Evolutionary conservation across 2,113 vertebrate species (phyloP), one percentile per base, ranked within the genome.

Genomic region (Megalops atlanticus): DNA sequence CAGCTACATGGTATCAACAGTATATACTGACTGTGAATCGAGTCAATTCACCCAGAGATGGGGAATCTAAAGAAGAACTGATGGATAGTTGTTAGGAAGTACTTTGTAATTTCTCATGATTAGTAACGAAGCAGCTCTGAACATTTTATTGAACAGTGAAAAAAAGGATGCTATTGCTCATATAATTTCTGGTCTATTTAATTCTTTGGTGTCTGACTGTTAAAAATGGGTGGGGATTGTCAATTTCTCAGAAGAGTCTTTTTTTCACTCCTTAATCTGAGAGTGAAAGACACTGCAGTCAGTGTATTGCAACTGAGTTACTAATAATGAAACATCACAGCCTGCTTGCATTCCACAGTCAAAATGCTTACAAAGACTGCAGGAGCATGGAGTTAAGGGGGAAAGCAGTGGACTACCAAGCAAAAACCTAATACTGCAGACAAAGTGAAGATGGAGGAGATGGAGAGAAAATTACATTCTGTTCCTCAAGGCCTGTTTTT

Each of bases 381-480:
- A 8, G n/a, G 54, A 64, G n/a, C 47, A n/a, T n/a, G n/a, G n/a
- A 31, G 54, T 27, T 31, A n/a, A 10, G n/a, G 24, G 38, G 16
- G 39, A 39, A 14, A 8, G 35, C 24, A 18, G 8, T 24, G 71
- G 71, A 39, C 16, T 5, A 35, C 5, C 24, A 6, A 38, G 35
- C 27, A 35, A 27, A 77, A 78, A 74, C 45, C 58, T n/a, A n/a
- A 31, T 31, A 64, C 27, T 31, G 52, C 10, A 45, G 79, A 76
- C 68, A 10, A 74, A 77, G 81, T 77, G 47, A 81, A 82, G 83
- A 81, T 76, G 49, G 76, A 35, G 79, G 77, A 81, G 76, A 39
- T 79, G 82, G 81, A 84, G 58, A 31, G 6, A 84, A 86, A 82
- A 84, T 82, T 78, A 83, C 76, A 81, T 84, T 84, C 84, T 84